phyloP scores from a whole-genome alignment of 2,113 vertebrate genomes.

The Cathartes aura region DNA sequence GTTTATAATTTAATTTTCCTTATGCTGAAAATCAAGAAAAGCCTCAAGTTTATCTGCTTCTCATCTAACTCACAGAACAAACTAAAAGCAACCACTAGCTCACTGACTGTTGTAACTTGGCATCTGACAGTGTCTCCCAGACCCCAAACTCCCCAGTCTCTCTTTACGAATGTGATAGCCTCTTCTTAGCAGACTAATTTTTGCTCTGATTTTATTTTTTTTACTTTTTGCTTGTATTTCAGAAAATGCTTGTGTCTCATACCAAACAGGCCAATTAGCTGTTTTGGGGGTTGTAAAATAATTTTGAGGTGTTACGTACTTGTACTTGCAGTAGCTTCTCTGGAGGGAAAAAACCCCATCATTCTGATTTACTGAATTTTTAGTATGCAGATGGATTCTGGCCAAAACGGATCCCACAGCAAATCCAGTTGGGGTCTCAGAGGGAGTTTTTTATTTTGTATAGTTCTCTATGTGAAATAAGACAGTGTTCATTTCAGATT shows the following conservation, averaged over 20 bases:
- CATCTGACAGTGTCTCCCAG: background rate
- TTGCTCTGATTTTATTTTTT: background rate
- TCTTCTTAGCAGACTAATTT: background rate
- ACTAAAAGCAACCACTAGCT: background rate
- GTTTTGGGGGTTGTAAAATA: background rate
- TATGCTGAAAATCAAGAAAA: background rate
- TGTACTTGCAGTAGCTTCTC: background rate
- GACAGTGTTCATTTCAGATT: background rate
- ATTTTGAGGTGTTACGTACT: background rate
- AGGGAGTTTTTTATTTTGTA: background rate
- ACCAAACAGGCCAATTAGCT: background rate
- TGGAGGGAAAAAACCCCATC: fast-evolving
- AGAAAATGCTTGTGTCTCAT: background rate
- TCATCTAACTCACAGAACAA: background rate
- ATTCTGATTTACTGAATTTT: background rate
- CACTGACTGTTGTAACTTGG: background rate
- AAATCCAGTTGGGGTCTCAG: background rate
- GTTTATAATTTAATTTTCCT: background rate
- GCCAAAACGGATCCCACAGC: background rate
- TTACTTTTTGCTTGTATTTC: background rate
- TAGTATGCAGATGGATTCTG: background rate
- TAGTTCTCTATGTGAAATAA: background rate
- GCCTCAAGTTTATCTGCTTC: background rate
- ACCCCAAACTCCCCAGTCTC: background rate
- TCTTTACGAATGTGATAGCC: background rate